Evolutionary conservation across 1,140 invertebrate species (phyloP), one percentile per base, ranked within the genome.

Genomic region (Trichonephila clavata): DNA sequence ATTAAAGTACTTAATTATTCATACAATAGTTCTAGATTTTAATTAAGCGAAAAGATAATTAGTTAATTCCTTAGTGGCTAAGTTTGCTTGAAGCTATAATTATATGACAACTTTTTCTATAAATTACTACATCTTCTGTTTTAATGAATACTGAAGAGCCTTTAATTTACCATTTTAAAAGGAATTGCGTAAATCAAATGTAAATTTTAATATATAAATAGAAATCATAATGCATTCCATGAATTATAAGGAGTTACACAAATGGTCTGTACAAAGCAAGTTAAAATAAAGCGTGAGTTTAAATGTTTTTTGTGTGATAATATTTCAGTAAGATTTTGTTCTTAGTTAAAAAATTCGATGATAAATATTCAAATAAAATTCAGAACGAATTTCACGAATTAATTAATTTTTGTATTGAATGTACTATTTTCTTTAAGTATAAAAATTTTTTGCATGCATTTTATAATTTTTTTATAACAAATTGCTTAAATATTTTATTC

Each of bases 1-100:
- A 84, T 84, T 84, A 84, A 84, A 43, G n/a, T 84, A 24, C 81
- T 84, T 84, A 84, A 84, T 84, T 84, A 84, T 84, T 84, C 81
- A 84, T 84, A 84, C 81, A 84, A 21, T 50, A 57, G 81, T 84
- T 59, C 57, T 24, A 59, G 81, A 84, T 84, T 84, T 84, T 84
- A 84, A 84, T 84, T 84, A 84, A 84, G 57, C 81, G 13, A 10
- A 57, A 84, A 59, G 81, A 84, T 59, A 84, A 84, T 84, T 84
- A 84, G 81, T 14, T 84, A 84, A 59, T 84, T 84, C 81, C 81
- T 84, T 21, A n/a, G 81, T 84, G 81, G 81, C 43, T 14, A 84
- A 84, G 81, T 59, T 57, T 59, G 50, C 57, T 84, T 57, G 57
- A 84, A 77, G 27, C 71, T 77, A 77, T 32, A 77, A 84, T 16